Percentiles rank a stretch among this genome's conserved stretches.
Evolutionary conservation across 2,888 invertebrate species (phyloP).

Genomic region (Malthinus flaveolus): DNA sequence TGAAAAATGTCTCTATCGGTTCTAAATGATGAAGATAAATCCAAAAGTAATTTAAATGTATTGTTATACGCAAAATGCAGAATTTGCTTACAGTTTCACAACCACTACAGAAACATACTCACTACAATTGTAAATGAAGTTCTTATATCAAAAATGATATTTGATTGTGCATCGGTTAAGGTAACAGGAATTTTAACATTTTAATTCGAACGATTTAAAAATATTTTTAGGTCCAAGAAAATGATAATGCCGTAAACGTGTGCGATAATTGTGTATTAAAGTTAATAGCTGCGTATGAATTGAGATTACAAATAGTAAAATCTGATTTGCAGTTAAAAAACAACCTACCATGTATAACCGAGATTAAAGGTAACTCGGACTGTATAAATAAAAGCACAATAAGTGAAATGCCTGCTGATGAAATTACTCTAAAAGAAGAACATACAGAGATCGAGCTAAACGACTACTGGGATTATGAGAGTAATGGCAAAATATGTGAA

Average conservation of each 20-base stretch:
- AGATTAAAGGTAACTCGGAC: too few relatives aligned
- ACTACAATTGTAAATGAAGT: not conserved
- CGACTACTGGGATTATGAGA: too few relatives aligned
- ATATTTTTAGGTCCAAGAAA: slow-evolving; percentile 11
- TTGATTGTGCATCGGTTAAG: not conserved
- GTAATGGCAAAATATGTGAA: too few relatives aligned
- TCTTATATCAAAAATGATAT: not conserved
- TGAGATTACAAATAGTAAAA: slow-evolving; percentile 17
- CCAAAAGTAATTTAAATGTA: too few relatives aligned
- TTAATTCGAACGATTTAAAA: not conserved
- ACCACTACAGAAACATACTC: not conserved
- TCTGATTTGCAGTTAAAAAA: slow-evolving; percentile 14
- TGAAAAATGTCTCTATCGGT: too few relatives aligned
- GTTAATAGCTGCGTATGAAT: slow-evolving; percentile 2
- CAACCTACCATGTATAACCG: too few relatives aligned
- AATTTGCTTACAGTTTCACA: not conserved
- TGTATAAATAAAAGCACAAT: too few relatives aligned
- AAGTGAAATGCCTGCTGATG: too few relatives aligned
- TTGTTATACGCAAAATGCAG: not conserved
- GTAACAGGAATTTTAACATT: not conserved
- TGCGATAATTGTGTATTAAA: slow-evolving; percentile 15
- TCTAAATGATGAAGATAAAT: too few relatives aligned
- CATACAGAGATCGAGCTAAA: not conserved
- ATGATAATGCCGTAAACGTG: slow-evolving; percentile 11
- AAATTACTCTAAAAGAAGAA: too few relatives aligned